Base-by-base conservation (phyloP, 2,113 vertebrate species). In the Chaetorhynchus papuensis region DNA sequence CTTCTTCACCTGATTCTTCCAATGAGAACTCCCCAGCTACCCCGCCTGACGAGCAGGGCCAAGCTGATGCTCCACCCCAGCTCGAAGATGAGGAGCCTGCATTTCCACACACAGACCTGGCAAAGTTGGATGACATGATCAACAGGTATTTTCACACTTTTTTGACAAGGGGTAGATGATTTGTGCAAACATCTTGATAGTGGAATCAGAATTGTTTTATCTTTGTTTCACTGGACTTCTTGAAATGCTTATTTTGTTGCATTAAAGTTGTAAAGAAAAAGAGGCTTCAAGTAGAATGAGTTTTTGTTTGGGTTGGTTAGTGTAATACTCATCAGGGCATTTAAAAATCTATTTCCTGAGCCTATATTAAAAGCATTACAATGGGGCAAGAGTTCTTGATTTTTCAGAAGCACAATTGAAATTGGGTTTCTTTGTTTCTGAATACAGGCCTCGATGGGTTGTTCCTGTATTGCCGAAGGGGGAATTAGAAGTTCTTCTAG, bases 111-210 rank as follows among this genome's bases (percentile, higher is more conserved):
- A 99, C 99, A 96, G 99, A 99, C 98, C 98, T 99, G 98, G 99
- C 99, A 94, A 99, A 99, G 98, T 98, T 99, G 98, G 99, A 99
- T 98, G 99, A 99, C 98, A 99, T 99, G 99, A 99, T 99, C 97
- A 99, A 99, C 98, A 99, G 99, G 99, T 99, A 97, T 89, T 96
- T 79, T 88, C 39, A 78, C 9, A 3, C 33, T 61, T 82, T 60
- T 42, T 69, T 11, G 27, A 17, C 45, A 42, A n/a, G 18, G 2
- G 28, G 7, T 66, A 49, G 52, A 5, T 77, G 71, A 56, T 49
- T 78, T 56, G 13, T 70, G 45, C 11, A 39, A 33, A 18, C 61
- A 24, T 26, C 35, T 75, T 47, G 35, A 27, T 26, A 70, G 22
- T 15, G n/a, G 22, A 80, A 60, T 88, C 8, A 11, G 18, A n/a